Base-by-base conservation (phyloP, 1,140 invertebrate species). In the Trichoplusia ni region DNA sequence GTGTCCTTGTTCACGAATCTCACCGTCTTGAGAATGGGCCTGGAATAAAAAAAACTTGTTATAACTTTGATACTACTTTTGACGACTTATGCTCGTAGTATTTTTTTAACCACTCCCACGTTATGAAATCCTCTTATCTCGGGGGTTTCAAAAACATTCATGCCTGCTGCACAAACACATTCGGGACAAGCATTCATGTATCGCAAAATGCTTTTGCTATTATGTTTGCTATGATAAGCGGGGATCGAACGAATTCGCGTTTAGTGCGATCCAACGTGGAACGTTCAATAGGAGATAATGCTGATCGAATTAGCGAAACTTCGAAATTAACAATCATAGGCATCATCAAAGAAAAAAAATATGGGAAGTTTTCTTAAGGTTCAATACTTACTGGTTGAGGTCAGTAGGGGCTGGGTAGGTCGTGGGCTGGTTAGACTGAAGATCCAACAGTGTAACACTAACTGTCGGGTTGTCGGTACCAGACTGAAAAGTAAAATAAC, bases 21-120 rank as follows among this genome's bases (percentile, higher is more conserved):
- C 1, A 90, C 88, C 0, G 73, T 67, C 59, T 83, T 86, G 61
- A 91, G 62, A 37, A 91, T 91, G 31, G 90, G 85, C 46, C 90
- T 91, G 77, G 9, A 90, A 18, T 19, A 37, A 46, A 27, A 35
- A 21, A 8, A 7, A 4, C 21, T 37, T 37, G 11, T 18, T 16
- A 7, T 5, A 35, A n/a, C 2, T 3, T 19, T 8, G 2, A n/a
- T 4, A n/a, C n/a, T n/a, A n/a, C n/a, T n/a, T n/a, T n/a, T n/a
- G 7, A 27, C 7, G 25, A 27, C 25, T 4, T 3, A 27, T 4
- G 25, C 25, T 27, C 25, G 25, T 4, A n/a, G n/a, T n/a, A n/a
- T n/a, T n/a, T n/a, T n/a, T n/a, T n/a, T n/a, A n/a, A n/a, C n/a
- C n/a, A n/a, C n/a, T n/a, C n/a, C n/a, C n/a, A n/a, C n/a, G n/a